Conservation (phyloP, 2,113 vertebrate genomes). For the Oreotrochilus melanogaster region DNA sequence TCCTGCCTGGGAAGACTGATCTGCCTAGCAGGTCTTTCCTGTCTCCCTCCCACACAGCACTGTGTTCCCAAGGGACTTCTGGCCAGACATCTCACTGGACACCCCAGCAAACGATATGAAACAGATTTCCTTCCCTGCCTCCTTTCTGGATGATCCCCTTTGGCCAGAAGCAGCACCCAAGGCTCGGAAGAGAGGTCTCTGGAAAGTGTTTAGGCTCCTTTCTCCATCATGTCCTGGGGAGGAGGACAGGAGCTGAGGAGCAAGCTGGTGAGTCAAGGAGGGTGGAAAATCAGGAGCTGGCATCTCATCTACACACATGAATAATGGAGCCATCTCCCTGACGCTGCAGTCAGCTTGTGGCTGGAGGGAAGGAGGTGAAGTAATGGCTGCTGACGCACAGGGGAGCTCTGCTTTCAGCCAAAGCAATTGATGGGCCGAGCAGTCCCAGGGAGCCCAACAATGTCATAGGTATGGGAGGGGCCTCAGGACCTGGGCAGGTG, state of each 20-base stretch:
- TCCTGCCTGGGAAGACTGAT: not conserved
- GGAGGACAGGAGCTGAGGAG: not conserved
- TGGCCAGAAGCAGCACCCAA: not conserved
- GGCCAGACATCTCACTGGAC: not conserved
- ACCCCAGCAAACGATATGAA: not conserved
- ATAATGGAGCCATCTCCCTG: not conserved
- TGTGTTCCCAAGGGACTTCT: accelerated
- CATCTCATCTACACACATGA: not conserved
- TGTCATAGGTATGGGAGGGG: too few species aligned
- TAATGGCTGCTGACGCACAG: constrained; percentile 11
- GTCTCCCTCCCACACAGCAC: not conserved
- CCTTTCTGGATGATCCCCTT: not conserved
- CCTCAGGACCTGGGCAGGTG: accelerated
- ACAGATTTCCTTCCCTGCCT: not conserved
- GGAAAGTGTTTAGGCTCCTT: not conserved
- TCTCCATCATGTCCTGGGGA: not conserved
- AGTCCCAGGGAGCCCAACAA: too few species aligned
- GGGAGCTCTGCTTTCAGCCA: not conserved
- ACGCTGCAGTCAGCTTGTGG: not conserved
- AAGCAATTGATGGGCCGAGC: accelerated
- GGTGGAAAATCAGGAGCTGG: not conserved
- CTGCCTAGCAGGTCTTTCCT: not conserved
- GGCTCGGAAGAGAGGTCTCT: not conserved
- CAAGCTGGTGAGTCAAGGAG: not conserved
- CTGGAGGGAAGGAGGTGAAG: not conserved